A percentile compares a stretch with the other conserved stretches of the same genome.
These are phyloP conservation scores for Fulmarus glacialis DNA, from an alignment of 2,113 vertebrate genomes.

Conservation along the genomic window DNA sequence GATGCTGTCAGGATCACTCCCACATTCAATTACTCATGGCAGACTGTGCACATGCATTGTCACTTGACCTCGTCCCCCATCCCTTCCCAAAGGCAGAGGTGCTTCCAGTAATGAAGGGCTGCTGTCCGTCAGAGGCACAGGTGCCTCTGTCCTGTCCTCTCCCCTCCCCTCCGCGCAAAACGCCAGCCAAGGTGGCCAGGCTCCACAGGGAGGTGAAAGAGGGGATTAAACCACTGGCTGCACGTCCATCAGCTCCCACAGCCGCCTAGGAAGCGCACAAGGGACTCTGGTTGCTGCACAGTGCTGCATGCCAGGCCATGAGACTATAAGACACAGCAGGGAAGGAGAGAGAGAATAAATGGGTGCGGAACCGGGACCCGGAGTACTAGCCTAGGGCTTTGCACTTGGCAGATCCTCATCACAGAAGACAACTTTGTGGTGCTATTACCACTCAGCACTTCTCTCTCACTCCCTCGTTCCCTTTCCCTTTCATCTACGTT, in stretches of 20 bases:
- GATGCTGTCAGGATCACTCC: conserved; percentile 23
- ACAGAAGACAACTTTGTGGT: conserved; percentile 30
- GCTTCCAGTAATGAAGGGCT: background rate
- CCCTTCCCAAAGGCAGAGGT: background rate
- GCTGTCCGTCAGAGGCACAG: fast-evolving
- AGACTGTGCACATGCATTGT: background rate
- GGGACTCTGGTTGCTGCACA: background rate
- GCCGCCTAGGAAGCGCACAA: background rate
- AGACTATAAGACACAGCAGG: background rate
- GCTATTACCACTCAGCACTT: conserved; percentile 56
- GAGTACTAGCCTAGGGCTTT: background rate
- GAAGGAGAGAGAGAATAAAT: background rate
- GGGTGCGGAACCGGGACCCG: background rate
- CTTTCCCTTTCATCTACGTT: conserved; percentile 63
- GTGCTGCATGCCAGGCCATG: background rate
- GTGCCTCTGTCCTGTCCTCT: background rate
- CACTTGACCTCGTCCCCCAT: background rate
- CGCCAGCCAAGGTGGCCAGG: background rate
- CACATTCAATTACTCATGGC: background rate
- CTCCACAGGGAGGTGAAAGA: background rate
- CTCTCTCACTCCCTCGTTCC: background rate
- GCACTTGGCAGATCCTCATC: conserved; percentile 38
- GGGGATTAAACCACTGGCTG: background rate
- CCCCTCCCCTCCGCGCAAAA: background rate
- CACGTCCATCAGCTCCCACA: background rate